Conservation (phyloP, 2,113 vertebrate genomes). For the Potamarius usumacintae region DNA sequence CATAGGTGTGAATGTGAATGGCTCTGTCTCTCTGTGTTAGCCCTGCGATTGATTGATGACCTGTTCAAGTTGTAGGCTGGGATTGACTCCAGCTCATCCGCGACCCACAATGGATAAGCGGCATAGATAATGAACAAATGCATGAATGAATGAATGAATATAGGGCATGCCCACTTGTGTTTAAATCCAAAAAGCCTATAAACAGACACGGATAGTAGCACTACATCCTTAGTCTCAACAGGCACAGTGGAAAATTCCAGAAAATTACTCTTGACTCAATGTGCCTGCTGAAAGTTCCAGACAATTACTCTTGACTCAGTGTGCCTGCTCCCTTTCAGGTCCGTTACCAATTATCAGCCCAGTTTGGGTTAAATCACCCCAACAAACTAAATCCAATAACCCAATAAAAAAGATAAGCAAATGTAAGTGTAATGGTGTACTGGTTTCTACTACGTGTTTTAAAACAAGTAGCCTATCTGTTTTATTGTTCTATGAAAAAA, state of each 20-base stretch:
- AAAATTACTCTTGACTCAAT: background rate
- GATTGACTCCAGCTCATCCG: too few species aligned
- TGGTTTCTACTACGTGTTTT: background rate
- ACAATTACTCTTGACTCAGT: background rate
- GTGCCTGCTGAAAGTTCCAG: background rate
- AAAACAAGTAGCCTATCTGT: background rate
- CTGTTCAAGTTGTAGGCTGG: too few species aligned
- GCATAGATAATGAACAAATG: too few species aligned
- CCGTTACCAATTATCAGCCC: background rate
- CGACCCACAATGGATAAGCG: too few species aligned
- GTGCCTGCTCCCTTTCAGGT: background rate
- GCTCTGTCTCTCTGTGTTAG: too few species aligned
- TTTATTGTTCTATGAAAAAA: background rate
- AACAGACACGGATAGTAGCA: background rate
- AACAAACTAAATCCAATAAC: background rate
- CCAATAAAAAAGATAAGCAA: too few species aligned
- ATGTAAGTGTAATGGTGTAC: background rate
- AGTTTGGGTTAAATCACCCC: background rate
- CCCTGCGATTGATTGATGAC: too few species aligned
- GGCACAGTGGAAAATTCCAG: background rate
- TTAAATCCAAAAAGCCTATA: too few species aligned
- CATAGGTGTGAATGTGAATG: too few species aligned
- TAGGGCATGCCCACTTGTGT: too few species aligned
- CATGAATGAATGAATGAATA: too few species aligned
- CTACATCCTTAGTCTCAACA: background rate